phyloP scores from a whole-genome alignment of 2,797 vertebrate species.

The Helarctos malayanus region DNA sequence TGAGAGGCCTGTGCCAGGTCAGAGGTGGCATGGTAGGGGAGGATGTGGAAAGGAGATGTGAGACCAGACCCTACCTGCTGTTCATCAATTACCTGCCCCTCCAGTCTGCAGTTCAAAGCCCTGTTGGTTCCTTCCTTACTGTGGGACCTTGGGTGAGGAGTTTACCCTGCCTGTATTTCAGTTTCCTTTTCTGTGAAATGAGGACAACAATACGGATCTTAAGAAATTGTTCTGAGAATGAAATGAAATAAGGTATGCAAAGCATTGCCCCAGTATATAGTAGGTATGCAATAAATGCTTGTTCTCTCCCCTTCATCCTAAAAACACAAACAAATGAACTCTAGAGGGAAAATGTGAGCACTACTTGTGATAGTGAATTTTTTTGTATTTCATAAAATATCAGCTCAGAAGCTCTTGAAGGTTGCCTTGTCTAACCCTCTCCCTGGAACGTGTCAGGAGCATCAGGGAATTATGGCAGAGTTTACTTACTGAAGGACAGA shows the following conservation, averaged over 20 bases:
- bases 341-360: not conserved
- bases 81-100: not conserved
- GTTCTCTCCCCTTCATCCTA: not conserved
- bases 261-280: not conserved
- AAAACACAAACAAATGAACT: constrained; percentile 10
- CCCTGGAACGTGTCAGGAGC: not conserved
- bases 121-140: not conserved
- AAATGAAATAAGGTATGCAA: not conserved
- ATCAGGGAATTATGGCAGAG: not conserved
- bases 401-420: not conserved
- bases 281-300: not conserved
- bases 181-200: not conserved
- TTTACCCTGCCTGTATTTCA: not conserved
- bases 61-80: not conserved
- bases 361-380: not conserved
- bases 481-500: constrained; percentile 1
- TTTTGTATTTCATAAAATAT: not conserved
- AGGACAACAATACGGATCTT: not conserved
- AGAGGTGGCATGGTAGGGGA: not conserved
- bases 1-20: constrained; percentile 83
- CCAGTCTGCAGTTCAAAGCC: not conserved
- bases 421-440: not conserved
- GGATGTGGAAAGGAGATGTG: not conserved
- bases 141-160: not conserved
- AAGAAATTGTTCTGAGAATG: constrained; percentile 31